Evolutionary conservation across 2,797 vertebrate genomes (phyloP), one percentile per base, ranked within the genome.

Genomic region (Peromyscus nudipes): DNA sequence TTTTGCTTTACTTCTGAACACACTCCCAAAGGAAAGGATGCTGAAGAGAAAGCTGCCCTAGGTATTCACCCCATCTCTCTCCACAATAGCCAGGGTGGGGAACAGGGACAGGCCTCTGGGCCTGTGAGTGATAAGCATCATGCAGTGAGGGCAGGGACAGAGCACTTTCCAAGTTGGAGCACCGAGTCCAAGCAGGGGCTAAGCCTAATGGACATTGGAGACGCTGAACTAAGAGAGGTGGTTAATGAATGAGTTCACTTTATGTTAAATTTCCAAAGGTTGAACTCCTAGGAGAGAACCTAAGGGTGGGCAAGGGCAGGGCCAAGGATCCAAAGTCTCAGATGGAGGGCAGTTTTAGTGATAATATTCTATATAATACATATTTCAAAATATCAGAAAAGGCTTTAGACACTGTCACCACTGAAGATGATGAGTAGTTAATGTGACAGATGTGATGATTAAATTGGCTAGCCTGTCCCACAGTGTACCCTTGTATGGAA

Each of bases 61-160:
- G 1, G 43, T 7, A 4, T 17, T 11, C 21, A 46, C 2, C 2
- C 27, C 4, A 10, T 13, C 2, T 0, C 27, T 14, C 25, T 16
- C 12, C 49, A 23, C 17, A 23, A 29, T 27, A 75, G 52, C 40
- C 43, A 77, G 27, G 46, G 17, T 25, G 49, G 16, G 3, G 2
- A 11, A 14, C 4, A 4, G 9, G 12, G 55, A 76, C 1, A 0
- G 6, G 25, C 14, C 25, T 4, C 1, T 13, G 0, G 3, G 62
- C 14, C 11, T 19, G 46, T 29, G 25, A 55, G 2, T 31, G 1
- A 29, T 23, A 16, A 52, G 64, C 12, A 14, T 14, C 3, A 3
- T 11, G 29, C 2, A 10, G 73, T 27, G 29, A 31, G 11, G 3
- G 31, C 34, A n/a, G 21, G 21, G 31, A 46, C 17, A 55, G 49